Conservation (phyloP, 2,113 vertebrate species). For the Mus spicilegus region DNA sequence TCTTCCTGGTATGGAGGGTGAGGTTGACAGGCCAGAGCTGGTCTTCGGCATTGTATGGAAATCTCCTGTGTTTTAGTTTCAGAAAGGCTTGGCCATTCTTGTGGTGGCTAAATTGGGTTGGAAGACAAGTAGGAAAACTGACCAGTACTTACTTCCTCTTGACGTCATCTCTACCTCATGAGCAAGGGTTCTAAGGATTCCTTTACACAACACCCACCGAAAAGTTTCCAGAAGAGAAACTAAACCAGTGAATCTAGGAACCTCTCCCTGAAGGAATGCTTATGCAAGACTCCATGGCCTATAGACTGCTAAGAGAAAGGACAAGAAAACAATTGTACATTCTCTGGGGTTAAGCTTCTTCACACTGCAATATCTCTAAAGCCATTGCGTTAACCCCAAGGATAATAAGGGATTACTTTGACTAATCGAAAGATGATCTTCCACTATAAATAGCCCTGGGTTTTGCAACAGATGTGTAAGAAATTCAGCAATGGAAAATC, state of each 20-base stretch:
- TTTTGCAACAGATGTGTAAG: conserved; percentile 47
- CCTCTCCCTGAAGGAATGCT: conserved; percentile 9
- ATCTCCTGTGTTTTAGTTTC: not conserved
- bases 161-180: conserved; percentile 36
- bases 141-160: conserved; percentile 28
- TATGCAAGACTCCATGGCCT: not conserved
- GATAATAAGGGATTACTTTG: conserved; percentile 59
- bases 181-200: conserved; percentile 61
- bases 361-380: conserved; percentile 66
- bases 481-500: conserved; percentile 66
- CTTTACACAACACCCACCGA: conserved; percentile 40
- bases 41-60: conserved; percentile 1
- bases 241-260: conserved; percentile 22
- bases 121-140: conserved; percentile 54
- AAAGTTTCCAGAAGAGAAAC: conserved; percentile 65
- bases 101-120: conserved; percentile 42
- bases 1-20: not conserved
- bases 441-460: not conserved
- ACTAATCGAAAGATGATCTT: conserved; percentile 70
- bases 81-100: conserved; percentile 9
- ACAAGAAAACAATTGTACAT: conserved; percentile 67
- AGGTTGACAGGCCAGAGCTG: not conserved
- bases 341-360: conserved; percentile 48
- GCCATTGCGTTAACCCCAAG: conserved; percentile 31
- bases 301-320: conserved; percentile 51